phyloP scores from a whole-genome alignment of 2,888 invertebrate species.

The Catocala fraxini region DNA sequence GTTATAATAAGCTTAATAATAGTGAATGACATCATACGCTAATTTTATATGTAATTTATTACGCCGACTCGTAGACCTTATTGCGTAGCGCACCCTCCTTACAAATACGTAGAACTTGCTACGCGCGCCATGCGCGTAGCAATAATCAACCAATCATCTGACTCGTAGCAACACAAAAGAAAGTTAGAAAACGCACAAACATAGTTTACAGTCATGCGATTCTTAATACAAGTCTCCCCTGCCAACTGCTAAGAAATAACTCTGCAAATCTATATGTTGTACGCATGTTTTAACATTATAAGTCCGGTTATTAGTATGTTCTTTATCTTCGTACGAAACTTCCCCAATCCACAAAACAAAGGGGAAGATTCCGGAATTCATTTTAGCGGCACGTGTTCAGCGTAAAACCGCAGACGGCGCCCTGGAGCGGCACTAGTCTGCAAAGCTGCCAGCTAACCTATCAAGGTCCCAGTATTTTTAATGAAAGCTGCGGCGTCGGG shows the following conservation, averaged over 20 bases:
- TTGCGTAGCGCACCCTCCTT: conserved; percentile 46
- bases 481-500: conserved; percentile 83
- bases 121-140: conserved; percentile 57
- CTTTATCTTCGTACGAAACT: conserved; percentile 6
- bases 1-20: not conserved
- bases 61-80: conserved; percentile 22
- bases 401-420: conserved; percentile 56
- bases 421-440: conserved; percentile 49
- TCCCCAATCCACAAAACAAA: conserved; percentile 16
- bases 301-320: not conserved
- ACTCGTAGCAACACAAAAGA: conserved; percentile 38
- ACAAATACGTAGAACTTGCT: conserved; percentile 48
- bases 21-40: not conserved
- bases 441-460: conserved; percentile 60
- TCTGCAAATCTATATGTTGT: conserved; percentile 6
- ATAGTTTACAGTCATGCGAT: conserved; percentile 34
- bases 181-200: conserved; percentile 39
- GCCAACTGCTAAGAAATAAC: conserved; percentile 18
- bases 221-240: conserved; percentile 31
- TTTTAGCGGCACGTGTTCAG: conserved; percentile 42
- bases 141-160: conserved; percentile 51
- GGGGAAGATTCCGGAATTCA: conserved; percentile 40
- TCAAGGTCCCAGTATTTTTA: conserved; percentile 78
- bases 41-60: not conserved
- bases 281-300: conserved; percentile 4